Base-by-base conservation (phyloP, 2,113 vertebrate genomes). In the Glaucidium brasilianum region DNA sequence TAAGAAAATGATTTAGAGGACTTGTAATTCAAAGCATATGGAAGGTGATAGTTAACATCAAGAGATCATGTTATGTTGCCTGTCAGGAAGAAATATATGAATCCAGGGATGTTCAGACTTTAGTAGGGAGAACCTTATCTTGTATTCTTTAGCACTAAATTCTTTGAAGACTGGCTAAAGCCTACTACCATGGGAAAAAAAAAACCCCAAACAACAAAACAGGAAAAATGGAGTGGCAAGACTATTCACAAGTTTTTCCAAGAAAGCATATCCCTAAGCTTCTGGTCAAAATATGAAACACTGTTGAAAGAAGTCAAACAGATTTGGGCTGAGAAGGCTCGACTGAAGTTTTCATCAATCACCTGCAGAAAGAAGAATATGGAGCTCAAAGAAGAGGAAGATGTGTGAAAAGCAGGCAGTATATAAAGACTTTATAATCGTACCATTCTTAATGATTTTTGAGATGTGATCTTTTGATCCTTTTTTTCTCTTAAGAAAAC, bases 131-230 rank as follows among this genome's bases (percentile, higher is more conserved):
- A 12, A 22, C 26, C 58, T 80, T 86, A 41, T 34, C 32, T 82
- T 62, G 8, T 64, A 43, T 90, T 78, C 30, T 66, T 56, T 45
- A 62, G 30, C 32, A 45, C 18, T 47, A 43, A 60, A 52, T 85
- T 92, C 15, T 75, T 30, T 37, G 47, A 82, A 76, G 52, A 49
- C 50, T 63, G 45, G 50, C 29, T 92, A 45, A 45, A 73, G 41
- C 53, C 37, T 85, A 27, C 16, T 60, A 29, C 10, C 0, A 0
- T 18, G 11, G 11, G 16, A 10, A 7, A 4, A 2, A 10, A 9
- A 5, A 53, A 56, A 8, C n/a, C n/a, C n/a, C n/a, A n/a, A n/a
- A n/a, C n/a, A n/a, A n/a, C n/a, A 12, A 21, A 21, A 5, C 12
- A 8, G 4, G 8, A 58, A 55, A 89, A 92, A 78, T 12, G 7